A percentile compares a stretch with the other conserved stretches of the same genome.
phyloP scores from a whole-genome alignment of 2,113 vertebrate species.

The Bucco capensis region DNA sequence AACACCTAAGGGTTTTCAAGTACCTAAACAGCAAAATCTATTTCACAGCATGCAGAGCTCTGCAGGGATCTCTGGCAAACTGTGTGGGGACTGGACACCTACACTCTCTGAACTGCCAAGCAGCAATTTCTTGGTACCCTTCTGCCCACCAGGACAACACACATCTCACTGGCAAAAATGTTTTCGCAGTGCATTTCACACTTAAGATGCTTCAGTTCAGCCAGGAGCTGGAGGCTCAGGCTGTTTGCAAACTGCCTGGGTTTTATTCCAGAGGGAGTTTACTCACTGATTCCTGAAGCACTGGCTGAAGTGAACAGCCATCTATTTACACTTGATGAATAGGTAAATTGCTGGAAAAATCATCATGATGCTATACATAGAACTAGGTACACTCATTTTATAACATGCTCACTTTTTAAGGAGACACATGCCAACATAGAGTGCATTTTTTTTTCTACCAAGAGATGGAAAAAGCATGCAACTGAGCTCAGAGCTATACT shows the following conservation, averaged over 20 bases:
- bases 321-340: conserved; percentile 32
- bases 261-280: conserved; percentile 20
- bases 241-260: conserved; percentile 40
- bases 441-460: background rate
- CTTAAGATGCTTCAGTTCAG: background rate
- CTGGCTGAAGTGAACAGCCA: background rate
- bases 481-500: background rate
- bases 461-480: background rate
- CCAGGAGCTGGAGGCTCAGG: conserved; percentile 6
- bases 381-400: background rate
- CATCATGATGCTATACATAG: conserved; percentile 15
- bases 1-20: background rate
- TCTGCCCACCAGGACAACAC: conserved; percentile 43
- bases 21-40: background rate
- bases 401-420: background rate
- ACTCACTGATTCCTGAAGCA: conserved; percentile 16
- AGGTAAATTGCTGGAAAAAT: conserved; percentile 15
- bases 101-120: background rate
- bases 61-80: background rate
- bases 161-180: conserved; percentile 12
- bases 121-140: conserved; percentile 8
- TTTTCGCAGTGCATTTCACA: conserved; percentile 18
- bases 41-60: background rate
- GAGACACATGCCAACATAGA: background rate
- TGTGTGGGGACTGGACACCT: background rate